Conservation (phyloP, 2,797 vertebrate species). For the Australoheros facetus region DNA sequence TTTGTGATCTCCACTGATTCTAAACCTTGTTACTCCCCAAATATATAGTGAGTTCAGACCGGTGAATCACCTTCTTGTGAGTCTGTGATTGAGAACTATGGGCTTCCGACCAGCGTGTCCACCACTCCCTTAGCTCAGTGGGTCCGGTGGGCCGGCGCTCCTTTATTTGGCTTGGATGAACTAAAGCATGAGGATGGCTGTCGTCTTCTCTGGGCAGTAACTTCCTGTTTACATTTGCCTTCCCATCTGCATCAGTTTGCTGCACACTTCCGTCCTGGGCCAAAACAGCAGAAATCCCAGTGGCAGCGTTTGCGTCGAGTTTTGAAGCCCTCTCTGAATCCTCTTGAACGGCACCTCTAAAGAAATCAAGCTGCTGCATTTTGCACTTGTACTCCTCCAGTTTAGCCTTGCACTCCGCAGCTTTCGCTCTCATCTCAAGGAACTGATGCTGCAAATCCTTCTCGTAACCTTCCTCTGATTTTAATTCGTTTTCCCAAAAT, state of each 20-base stretch:
- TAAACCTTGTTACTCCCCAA: conserved; percentile 76
- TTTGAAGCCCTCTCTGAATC: conserved; percentile 4
- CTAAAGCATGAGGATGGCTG: conserved; percentile 50
- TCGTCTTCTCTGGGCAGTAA: conserved; percentile 51
- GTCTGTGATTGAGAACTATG: conserved; percentile 45
- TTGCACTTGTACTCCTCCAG: conserved; percentile 74
- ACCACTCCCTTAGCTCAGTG: conserved; percentile 79
- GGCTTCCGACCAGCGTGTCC: conserved; percentile 74
- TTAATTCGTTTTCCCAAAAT: conserved; percentile 84
- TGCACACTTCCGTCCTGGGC: background rate
- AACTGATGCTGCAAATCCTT: conserved; percentile 79
- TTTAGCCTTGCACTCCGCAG: conserved; percentile 71
- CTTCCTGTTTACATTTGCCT: conserved; percentile 65
- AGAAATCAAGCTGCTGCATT: conserved; percentile 54
- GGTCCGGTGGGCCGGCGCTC: conserved; percentile 69
- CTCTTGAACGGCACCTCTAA: background rate
- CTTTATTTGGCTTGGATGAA: conserved; percentile 67
- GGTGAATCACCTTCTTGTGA: conserved; percentile 65
- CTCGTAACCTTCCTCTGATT: conserved; percentile 77
- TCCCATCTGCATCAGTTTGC: conserved; percentile 30
- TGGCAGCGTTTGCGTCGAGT: background rate
- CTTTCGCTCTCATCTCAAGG: conserved; percentile 74
- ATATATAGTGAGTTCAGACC: conserved; percentile 81
- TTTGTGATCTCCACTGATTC: background rate
- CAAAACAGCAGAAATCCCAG: background rate